These are phyloP conservation scores for Leptopilina boulardi DNA, from an alignment of 1,140 invertebrate species.

Conservation along the genomic window DNA sequence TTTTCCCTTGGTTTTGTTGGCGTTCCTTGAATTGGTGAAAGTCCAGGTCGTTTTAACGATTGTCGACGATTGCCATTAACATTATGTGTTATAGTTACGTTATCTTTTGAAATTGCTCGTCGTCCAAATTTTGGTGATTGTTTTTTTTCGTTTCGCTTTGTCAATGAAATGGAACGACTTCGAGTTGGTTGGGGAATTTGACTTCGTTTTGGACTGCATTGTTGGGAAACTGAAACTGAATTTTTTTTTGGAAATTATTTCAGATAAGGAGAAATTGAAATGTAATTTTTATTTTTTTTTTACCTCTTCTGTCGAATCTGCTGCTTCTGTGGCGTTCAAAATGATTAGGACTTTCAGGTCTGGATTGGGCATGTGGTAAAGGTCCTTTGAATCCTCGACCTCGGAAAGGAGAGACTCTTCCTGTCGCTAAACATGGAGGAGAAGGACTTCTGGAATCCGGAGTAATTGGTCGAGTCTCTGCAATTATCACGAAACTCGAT, in stretches of 20 bases:
- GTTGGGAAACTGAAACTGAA: slow-evolving; percentile 69
- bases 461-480: slow-evolving; percentile 72
- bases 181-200: slow-evolving; percentile 68
- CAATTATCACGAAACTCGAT: slow-evolving; percentile 79
- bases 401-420: slow-evolving; percentile 77
- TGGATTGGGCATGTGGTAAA: slow-evolving; percentile 67
- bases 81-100: slow-evolving; percentile 42
- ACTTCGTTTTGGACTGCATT: slow-evolving; percentile 70
- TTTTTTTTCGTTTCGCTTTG: slow-evolving; percentile 59
- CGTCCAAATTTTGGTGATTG: slow-evolving; percentile 62
- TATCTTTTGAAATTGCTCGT: slow-evolving; percentile 54
- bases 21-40: slow-evolving; percentile 69
- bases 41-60: slow-evolving; percentile 44
- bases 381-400: slow-evolving; percentile 78
- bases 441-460: slow-evolving; percentile 67
- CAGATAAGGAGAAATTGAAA: slow-evolving; percentile 6
- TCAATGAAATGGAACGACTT: slow-evolving; percentile 64
- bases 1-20: slow-evolving; percentile 56
- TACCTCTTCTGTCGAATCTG: slow-evolving; percentile 63
- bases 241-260: slow-evolving; percentile 9
- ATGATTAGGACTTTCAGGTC: slow-evolving; percentile 64
- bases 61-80: slow-evolving; percentile 38
- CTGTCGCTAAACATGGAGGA: slow-evolving; percentile 62
- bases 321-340: slow-evolving; percentile 36
- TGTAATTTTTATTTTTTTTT: too few relatives aligned